A percentile compares a stretch with the other conserved stretches of the same genome.
Evolutionary conservation across 1,140 invertebrate genomes (phyloP).

Genomic region (Orchestia grillus): DNA sequence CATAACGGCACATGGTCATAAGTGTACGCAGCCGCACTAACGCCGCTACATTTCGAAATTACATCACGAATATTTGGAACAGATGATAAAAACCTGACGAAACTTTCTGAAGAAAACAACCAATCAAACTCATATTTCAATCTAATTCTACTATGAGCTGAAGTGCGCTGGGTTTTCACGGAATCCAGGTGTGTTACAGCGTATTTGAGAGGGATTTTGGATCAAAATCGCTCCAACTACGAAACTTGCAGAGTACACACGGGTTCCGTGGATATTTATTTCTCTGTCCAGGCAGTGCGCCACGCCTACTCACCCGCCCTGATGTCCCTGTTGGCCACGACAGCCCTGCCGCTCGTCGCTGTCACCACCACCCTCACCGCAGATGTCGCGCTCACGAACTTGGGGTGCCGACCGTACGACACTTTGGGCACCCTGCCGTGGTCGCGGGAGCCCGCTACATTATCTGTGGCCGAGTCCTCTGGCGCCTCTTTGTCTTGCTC

Average conservation of each 20-base stretch:
- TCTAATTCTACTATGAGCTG: neutral
- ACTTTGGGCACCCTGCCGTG: slow-evolving; percentile 57
- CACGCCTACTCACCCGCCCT: slow-evolving; percentile 60
- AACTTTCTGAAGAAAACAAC: neutral
- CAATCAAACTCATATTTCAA: neutral
- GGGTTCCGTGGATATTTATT: neutral
- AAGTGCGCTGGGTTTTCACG: neutral
- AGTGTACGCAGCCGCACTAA: neutral
- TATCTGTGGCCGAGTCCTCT: neutral
- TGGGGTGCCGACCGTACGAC: slow-evolving; percentile 56
- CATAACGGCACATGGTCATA: neutral
- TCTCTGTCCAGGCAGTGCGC: neutral
- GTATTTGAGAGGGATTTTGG: neutral
- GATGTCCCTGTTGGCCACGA: slow-evolving; percentile 66
- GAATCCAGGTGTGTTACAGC: neutral
- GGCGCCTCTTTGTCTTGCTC: slow-evolving; percentile 42
- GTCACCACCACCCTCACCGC: slow-evolving; percentile 60
- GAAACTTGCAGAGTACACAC: neutral
- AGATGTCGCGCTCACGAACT: slow-evolving; percentile 58
- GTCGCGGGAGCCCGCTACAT: neutral
- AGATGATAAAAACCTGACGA: neutral
- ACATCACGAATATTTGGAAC: neutral
- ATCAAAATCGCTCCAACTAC: neutral
- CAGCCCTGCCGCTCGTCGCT: slow-evolving; percentile 59
- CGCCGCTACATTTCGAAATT: neutral